These are phyloP conservation scores for Dascyllus trimaculatus DNA, from an alignment of 2,113 vertebrate species.

Conservation along the genomic window DNA sequence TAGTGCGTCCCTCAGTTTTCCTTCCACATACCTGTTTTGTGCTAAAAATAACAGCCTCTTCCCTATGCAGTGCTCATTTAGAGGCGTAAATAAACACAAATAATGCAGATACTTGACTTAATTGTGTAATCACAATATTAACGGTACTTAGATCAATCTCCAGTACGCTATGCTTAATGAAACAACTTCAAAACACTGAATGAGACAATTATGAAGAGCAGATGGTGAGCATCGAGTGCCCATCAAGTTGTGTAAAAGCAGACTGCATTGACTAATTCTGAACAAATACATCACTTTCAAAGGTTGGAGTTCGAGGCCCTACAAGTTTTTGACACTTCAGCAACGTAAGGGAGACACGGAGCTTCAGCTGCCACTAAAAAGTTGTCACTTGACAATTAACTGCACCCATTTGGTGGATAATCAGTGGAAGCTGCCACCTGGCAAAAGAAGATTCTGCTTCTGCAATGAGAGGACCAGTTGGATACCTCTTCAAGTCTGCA, in stretches of 20 bases:
- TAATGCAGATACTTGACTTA: not conserved
- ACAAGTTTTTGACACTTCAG: not conserved
- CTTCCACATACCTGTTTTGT: no score
- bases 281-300: no score
- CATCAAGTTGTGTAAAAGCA: no score
- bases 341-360: not conserved
- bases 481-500: not conserved
- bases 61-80: not conserved
- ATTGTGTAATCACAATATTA: not conserved
- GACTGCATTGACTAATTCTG: no score
- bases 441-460: not conserved
- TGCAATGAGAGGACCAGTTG: not conserved
- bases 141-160: not conserved
- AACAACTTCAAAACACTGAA: constrained; percentile 20
- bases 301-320: not conserved
- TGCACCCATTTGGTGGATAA: not conserved
- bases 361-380: not conserved
- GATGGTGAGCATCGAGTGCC: no score
- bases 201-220: not conserved
- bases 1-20: no score
- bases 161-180: not conserved
- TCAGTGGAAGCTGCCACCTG: not conserved
- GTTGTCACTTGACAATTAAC: not conserved
- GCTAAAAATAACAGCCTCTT: no score
- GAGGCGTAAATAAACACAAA: not conserved